These are phyloP conservation scores for Ypsolopha scabrella DNA, from an alignment of 2,888 invertebrate genomes.

Conservation along the genomic window DNA sequence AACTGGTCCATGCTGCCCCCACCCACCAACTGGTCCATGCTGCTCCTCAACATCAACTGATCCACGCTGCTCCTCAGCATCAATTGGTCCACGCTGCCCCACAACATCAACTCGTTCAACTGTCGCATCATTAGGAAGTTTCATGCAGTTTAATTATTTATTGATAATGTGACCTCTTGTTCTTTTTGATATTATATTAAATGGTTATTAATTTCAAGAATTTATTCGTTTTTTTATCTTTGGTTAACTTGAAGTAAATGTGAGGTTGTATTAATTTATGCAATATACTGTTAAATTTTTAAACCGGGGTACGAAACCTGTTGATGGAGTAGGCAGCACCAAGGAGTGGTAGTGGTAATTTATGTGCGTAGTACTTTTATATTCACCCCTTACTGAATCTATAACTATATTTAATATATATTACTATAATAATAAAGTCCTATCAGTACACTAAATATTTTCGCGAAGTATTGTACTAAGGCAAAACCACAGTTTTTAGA, in stretches of 20 bases:
- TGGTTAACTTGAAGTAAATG: not conserved
- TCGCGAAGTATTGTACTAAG: too few relatives aligned
- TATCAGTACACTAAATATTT: too few relatives aligned
- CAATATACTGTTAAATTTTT: too few relatives aligned
- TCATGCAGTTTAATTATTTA: not conserved
- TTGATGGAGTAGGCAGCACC: too few relatives aligned
- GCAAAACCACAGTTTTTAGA: too few relatives aligned
- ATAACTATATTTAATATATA: too few relatives aligned
- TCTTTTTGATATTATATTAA: not conserved
- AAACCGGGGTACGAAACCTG: too few relatives aligned
- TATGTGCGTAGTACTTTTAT: too few relatives aligned
- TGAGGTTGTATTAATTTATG: not conserved
- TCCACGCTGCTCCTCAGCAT: conserved; percentile 15
- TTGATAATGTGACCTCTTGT: not conserved
- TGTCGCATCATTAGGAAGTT: not conserved
- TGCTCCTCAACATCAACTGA: conserved; percentile 13
- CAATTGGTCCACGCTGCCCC: conserved; percentile 21
- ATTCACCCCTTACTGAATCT: too few relatives aligned
- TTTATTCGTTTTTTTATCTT: not conserved
- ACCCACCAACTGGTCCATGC: conserved; percentile 3
- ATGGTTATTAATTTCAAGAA: not conserved
- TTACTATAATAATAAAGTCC: too few relatives aligned
- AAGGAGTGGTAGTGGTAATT: too few relatives aligned
- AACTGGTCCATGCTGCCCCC: conserved; percentile 13
- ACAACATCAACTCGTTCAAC: conserved; percentile 7